These are phyloP conservation scores for Hepsetus odoe DNA, from an alignment of 2,113 vertebrate species.

Conservation along the genomic window DNA sequence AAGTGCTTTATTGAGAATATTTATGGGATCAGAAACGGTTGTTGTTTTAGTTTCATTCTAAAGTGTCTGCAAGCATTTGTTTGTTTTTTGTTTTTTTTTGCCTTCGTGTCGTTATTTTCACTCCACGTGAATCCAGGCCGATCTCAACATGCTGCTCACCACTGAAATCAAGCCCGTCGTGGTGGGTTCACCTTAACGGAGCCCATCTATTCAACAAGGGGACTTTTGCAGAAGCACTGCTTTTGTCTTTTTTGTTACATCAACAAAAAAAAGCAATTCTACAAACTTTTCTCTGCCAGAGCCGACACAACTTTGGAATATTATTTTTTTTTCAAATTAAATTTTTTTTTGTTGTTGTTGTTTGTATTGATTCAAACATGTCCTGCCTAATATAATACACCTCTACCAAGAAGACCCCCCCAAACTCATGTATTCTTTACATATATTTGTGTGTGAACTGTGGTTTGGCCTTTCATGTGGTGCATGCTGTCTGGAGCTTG, in stretches of 20 bases:
- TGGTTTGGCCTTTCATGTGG: slow-evolving; percentile 30
- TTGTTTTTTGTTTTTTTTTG: no score
- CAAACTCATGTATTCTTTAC: background rate
- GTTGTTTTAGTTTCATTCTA: background rate
- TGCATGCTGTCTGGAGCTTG: slow-evolving; percentile 23
- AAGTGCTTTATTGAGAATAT: background rate
- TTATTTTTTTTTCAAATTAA: slow-evolving; percentile 23
- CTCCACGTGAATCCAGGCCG: background rate
- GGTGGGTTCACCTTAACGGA: background rate
- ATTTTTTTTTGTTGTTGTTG: slow-evolving; percentile 19
- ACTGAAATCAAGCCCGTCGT: background rate
- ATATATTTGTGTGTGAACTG: slow-evolving; percentile 25
- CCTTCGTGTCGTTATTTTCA: background rate
- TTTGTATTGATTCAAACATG: background rate
- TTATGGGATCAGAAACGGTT: slow-evolving; percentile 19
- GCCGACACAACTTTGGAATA: background rate
- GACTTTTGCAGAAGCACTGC: slow-evolving; percentile 3
- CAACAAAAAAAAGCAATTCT: slow-evolving; percentile 18
- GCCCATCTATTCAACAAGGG: background rate
- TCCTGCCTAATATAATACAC: slow-evolving; percentile 5
- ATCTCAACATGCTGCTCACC: background rate
- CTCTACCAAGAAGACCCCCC: slow-evolving; percentile 15
- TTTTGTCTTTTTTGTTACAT: background rate
- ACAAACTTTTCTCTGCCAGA: background rate
- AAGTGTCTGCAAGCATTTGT: slow-evolving; percentile 2